Conservation (phyloP, 1,140 invertebrate species). For the Listronotus oregonensis region DNA sequence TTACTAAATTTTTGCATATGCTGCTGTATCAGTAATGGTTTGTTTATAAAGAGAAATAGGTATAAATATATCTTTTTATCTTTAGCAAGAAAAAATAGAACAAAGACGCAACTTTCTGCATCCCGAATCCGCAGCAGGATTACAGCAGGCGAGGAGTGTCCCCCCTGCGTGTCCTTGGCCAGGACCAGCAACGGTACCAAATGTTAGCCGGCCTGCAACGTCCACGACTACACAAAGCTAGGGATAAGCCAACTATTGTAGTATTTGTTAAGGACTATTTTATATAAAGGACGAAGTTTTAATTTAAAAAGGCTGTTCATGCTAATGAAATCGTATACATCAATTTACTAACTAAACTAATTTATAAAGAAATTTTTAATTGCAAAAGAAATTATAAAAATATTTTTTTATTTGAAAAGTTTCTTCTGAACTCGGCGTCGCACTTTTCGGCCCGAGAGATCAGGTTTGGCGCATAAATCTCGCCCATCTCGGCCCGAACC, state of each 20-base stretch:
- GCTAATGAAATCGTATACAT: too few relatives aligned
- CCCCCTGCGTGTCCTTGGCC: slow-evolving; percentile 54
- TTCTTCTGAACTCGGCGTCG: too few relatives aligned
- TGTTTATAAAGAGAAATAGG: too few relatives aligned
- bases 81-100: slow-evolving; percentile 65
- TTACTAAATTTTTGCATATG: too few relatives aligned
- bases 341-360: too few relatives aligned
- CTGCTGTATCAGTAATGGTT: too few relatives aligned
- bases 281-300: slow-evolving; percentile 21
- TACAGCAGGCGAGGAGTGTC: slow-evolving; percentile 55
- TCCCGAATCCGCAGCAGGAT: slow-evolving; percentile 75
- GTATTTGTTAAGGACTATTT: slow-evolving; percentile 33
- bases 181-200: slow-evolving; percentile 50
- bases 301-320: slow-evolving; percentile 5
- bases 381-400: too few relatives aligned
- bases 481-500: too few relatives aligned
- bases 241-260: slow-evolving; percentile 33
- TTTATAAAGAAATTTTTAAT: too few relatives aligned
- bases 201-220: slow-evolving; percentile 55
- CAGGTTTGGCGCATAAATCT: too few relatives aligned
- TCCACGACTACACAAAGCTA: slow-evolving; percentile 50
- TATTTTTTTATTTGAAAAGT: too few relatives aligned
- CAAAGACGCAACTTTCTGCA: slow-evolving; percentile 82
- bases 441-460: too few relatives aligned
- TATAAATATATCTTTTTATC: background rate